These are phyloP conservation scores for Chloroceryle aenea DNA, from an alignment of 2,113 vertebrate species.

Conservation along the genomic window DNA sequence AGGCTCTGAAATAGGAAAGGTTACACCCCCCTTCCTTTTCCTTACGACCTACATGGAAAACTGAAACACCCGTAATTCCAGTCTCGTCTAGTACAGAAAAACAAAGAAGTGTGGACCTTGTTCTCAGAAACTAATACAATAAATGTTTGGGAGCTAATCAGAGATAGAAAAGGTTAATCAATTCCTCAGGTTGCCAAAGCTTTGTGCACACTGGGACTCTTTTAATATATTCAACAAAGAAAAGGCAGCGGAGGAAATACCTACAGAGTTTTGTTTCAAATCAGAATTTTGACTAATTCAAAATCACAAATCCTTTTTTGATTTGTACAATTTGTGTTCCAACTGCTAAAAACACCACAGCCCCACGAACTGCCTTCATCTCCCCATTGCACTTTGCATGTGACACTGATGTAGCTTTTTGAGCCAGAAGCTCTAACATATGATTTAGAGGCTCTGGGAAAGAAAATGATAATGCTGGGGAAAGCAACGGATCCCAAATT, in stretches of 20 bases:
- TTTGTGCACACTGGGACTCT: background rate
- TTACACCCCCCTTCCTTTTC: background rate
- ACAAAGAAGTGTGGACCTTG: background rate
- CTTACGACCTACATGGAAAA: background rate
- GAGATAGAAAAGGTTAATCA: constrained; percentile 18
- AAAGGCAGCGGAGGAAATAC: background rate
- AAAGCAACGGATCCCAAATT: background rate
- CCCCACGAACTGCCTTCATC: background rate
- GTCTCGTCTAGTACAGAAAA: background rate
- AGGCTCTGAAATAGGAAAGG: accelerated
- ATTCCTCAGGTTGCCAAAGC: background rate
- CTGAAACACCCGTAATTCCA: background rate
- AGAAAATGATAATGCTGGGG: constrained; percentile 26
- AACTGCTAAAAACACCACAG: background rate
- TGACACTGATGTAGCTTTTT: constrained; percentile 28
- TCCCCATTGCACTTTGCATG: constrained; percentile 2
- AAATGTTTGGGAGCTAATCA: background rate
- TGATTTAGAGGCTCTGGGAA: constrained; percentile 45
- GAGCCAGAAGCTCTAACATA: constrained; percentile 10
- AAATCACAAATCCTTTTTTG: background rate
- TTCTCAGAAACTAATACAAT: background rate
- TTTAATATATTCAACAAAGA: background rate
- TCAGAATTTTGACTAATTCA: constrained; percentile 29
- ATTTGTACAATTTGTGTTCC: constrained; percentile 29
- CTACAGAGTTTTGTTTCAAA: background rate